These are phyloP conservation scores for Hoplodrina blanda DNA, from an alignment of 2,888 invertebrate genomes.

Conservation along the genomic window DNA sequence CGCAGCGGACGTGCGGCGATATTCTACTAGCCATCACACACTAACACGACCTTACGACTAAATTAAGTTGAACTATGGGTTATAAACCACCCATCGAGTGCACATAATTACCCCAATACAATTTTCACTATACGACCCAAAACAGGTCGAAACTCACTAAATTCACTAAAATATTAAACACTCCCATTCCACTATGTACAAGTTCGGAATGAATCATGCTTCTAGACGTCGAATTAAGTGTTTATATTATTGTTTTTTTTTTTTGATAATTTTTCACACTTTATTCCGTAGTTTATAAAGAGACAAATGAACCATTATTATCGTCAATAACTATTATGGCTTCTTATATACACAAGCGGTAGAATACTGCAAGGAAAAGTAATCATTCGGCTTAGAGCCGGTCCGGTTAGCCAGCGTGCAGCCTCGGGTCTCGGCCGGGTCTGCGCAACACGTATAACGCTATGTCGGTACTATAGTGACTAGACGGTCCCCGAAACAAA, in stretches of 20 bases:
- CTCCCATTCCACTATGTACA: conserved; percentile 74
- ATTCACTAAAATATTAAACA: conserved; percentile 79
- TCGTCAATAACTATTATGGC: conserved; percentile 55
- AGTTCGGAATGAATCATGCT: conserved; percentile 69
- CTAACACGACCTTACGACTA: conserved; percentile 81
- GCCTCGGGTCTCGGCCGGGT: conserved; percentile 45
- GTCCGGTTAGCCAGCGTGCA: conserved; percentile 50
- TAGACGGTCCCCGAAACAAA: conserved; percentile 80
- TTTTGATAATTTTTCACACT: conserved; percentile 45
- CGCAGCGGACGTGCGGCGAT: conserved; percentile 42
- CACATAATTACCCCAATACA: conserved; percentile 76
- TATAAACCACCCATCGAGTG: conserved; percentile 71
- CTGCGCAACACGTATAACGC: conserved; percentile 61
- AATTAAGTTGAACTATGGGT: conserved; percentile 78
- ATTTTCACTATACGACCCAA: conserved; percentile 79
- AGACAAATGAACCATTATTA: conserved; percentile 54
- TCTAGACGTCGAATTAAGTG: conserved; percentile 50
- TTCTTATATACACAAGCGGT: conserved; percentile 81
- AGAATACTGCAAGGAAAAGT: conserved; percentile 77
- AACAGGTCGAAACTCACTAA: conserved; percentile 73
- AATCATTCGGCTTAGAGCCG: conserved; percentile 74
- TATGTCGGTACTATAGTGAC: conserved; percentile 83
- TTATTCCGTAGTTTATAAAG: conserved; percentile 46
- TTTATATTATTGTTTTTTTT: conserved; percentile 20
- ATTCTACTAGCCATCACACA: conserved; percentile 47